These are phyloP conservation scores for Stegastes partitus DNA, from an alignment of 2,113 vertebrate genomes.

Conservation along the genomic window DNA sequence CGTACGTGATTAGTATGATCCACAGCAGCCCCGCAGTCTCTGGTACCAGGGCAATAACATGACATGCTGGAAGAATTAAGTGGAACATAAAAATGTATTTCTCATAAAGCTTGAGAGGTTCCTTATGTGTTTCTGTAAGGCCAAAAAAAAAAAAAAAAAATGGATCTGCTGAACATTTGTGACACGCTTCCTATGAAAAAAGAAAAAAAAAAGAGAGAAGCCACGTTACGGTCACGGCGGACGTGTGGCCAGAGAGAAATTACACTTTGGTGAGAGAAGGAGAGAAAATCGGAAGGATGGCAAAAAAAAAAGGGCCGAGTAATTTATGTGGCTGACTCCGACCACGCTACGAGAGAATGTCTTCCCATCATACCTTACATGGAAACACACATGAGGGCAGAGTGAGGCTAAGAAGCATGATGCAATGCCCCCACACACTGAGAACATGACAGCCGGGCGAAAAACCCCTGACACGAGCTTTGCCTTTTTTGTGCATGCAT, in stretches of 20 bases:
- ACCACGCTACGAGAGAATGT: slow-evolving; percentile 62
- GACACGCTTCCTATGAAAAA: slow-evolving; percentile 64
- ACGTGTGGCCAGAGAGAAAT: slow-evolving; percentile 59
- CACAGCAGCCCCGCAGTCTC: slow-evolving; percentile 46
- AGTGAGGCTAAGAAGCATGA: slow-evolving; percentile 59
- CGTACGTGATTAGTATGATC: slow-evolving; percentile 66
- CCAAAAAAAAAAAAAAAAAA: slow-evolving; percentile 49
- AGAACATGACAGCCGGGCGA: slow-evolving; percentile 67
- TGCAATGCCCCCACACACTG: slow-evolving; percentile 63
- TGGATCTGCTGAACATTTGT: slow-evolving; percentile 61
- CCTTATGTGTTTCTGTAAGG: slow-evolving; percentile 67
- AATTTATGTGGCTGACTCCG: slow-evolving; percentile 77
- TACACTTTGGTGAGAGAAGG: slow-evolving; percentile 50
- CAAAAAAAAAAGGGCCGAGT: slow-evolving; percentile 32
- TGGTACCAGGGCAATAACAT: slow-evolving; percentile 41
- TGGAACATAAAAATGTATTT: slow-evolving; percentile 77
- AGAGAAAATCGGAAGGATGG: slow-evolving; percentile 40
- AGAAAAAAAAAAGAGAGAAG: slow-evolving; percentile 61
- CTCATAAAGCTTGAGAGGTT: slow-evolving; percentile 79
- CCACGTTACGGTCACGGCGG: slow-evolving; percentile 26
- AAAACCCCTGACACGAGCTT: slow-evolving; percentile 57
- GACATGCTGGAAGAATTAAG: slow-evolving; percentile 76
- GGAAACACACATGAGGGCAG: slow-evolving; percentile 74
- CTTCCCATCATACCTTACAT: slow-evolving; percentile 80
- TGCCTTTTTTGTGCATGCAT: slow-evolving; percentile 50